phyloP scores from a whole-genome alignment of 2,797 vertebrate genomes.

The Diglossa cyanea region DNA sequence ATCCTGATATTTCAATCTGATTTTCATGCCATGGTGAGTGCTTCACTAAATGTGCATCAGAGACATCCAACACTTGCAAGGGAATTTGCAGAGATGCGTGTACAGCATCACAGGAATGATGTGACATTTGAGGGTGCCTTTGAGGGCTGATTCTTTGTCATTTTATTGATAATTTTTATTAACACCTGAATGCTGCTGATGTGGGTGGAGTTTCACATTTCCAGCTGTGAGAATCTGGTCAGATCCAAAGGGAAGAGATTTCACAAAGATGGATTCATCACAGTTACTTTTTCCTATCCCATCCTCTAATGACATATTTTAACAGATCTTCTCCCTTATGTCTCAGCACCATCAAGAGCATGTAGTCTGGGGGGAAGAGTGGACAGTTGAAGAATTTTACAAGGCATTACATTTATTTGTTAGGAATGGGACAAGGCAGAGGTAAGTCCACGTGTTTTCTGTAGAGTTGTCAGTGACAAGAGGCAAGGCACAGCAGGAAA shows the following conservation, averaged over 20 bases:
- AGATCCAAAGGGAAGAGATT: not conserved
- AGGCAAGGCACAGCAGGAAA: not conserved
- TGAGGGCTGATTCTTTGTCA: not conserved
- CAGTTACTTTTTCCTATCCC: not conserved
- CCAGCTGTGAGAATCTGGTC: rapidly evolving
- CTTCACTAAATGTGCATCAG: not conserved
- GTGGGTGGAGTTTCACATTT: not conserved
- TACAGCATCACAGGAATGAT: not conserved
- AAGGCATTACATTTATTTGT: not conserved
- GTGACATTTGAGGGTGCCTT: not conserved
- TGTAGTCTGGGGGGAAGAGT: rapidly evolving
- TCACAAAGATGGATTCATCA: not conserved
- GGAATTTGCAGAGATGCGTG: not conserved
- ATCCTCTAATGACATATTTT: not conserved
- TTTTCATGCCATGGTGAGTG: rapidly evolving
- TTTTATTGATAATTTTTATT: not conserved
- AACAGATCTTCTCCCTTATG: not conserved
- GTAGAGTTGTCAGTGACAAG: not conserved
- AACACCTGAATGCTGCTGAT: not conserved
- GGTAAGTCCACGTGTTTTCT: not conserved
- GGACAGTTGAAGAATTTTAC: not conserved
- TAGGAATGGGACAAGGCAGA: not conserved
- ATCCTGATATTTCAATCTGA: not conserved
- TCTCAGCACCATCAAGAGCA: not conserved
- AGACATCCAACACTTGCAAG: not conserved